Conservation (phyloP, 1,140 invertebrate genomes). For the Holcopasites calliopsidis region DNA sequence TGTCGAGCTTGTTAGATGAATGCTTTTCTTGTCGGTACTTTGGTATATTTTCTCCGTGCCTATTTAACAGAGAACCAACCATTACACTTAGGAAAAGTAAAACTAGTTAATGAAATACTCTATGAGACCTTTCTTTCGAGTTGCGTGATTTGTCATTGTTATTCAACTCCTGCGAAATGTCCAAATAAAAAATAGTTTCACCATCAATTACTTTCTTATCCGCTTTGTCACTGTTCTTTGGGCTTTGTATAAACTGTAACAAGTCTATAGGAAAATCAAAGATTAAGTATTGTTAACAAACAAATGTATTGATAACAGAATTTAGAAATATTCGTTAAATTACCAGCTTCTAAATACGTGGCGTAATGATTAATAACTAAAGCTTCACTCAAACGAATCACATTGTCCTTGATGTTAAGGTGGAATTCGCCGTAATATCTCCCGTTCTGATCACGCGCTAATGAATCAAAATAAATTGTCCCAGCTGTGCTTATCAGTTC, state of each 20-base stretch:
- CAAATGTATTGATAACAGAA: background rate
- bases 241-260: conserved; percentile 28
- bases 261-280: conserved; percentile 36
- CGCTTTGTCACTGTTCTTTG: background rate
- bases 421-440: conserved; percentile 69
- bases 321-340: background rate
- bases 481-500: conserved; percentile 56
- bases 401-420: conserved; percentile 59
- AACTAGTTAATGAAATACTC: conserved; percentile 34
- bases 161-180: background rate
- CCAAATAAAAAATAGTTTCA: conserved; percentile 27
- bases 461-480: conserved; percentile 63
- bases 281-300: background rate
- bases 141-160: background rate
- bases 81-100: background rate
- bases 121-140: conserved; percentile 4
- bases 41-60: background rate
- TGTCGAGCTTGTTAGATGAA: background rate
- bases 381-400: conserved; percentile 59
- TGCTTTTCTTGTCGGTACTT: conserved; percentile 22
- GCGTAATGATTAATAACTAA: conserved; percentile 62
- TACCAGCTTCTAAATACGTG: conserved; percentile 61
- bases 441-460: conserved; percentile 45
- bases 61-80: background rate
- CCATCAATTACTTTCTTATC: conserved; percentile 3